Base-by-base conservation (phyloP, 2,113 vertebrate species). In the Machaerirhynchus nigripectus region DNA sequence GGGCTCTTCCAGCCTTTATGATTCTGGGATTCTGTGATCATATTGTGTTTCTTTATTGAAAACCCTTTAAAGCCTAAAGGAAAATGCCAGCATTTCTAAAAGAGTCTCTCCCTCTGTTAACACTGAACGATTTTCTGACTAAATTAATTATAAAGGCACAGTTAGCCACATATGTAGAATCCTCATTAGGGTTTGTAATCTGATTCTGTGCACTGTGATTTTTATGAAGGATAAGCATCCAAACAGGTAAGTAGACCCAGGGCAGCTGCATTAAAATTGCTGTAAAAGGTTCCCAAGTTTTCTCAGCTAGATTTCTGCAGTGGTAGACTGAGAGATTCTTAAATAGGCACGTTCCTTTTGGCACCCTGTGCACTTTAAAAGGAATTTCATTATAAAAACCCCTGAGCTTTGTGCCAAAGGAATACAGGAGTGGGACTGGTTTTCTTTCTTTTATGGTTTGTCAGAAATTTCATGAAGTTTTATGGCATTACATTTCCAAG, bases 391-490 rank as follows among this genome's bases (percentile, higher is more conserved):
- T 97, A 88, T 79, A 86, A 94, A 92, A 91, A 10, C 2, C 33
- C 46, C 22, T 89, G 87, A 94, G 65, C 39, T 88, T 85, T 74
- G 21, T 90, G 63, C 91, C 92, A 94, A 80, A 90, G 57, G 93
- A 95, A 79, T 84, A 59, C 60, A 92, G 68, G 67, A 95, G 27
- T 55, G 68, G 57, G 47, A 35, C 47, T 84, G n/a, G 42, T 50
- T 96, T 96, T 95, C 84, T 92, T 94, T 93, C 39, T 94, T 94
- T 93, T 91, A 93, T 13, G 5, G 39, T 37, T 82, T 94, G 77
- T 96, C 89, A 86, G 75, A 95, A 97, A 89, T 93, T 68, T 96
- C 92, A 84, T 97, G 76, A 76, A 65, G 53, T 90, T 98, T 96
- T 97, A 95, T 53, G 84, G 79, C 55, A 88, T 82, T 95, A 93